Evolutionary conservation across 2,888 invertebrate species (phyloP).

Genomic region (Apodemia hepburni): DNA sequence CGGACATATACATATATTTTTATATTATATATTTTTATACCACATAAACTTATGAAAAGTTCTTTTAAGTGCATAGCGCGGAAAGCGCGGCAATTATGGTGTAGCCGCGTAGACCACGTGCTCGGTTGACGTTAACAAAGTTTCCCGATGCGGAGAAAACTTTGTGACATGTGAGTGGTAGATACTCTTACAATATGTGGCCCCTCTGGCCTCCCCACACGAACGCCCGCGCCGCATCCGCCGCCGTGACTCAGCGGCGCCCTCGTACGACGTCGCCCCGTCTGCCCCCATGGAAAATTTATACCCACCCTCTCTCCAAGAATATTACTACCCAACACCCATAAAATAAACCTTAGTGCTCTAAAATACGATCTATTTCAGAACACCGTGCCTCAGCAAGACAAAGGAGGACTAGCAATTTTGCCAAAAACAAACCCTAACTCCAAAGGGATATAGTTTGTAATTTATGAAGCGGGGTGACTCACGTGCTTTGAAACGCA

Average conservation of each 20-base stretch:
- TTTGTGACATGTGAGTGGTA: slow-evolving; percentile 79
- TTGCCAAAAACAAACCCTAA: slow-evolving; percentile 75
- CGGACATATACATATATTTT: too few relatives aligned
- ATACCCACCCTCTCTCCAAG: slow-evolving; percentile 76
- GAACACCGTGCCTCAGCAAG: slow-evolving; percentile 42
- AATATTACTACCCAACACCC: slow-evolving; percentile 52
- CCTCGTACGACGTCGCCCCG: slow-evolving; percentile 78
- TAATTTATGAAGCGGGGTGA: slow-evolving; percentile 67
- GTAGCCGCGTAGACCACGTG: slow-evolving; percentile 73
- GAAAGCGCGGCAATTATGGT: slow-evolving; percentile 60
- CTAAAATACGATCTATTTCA: slow-evolving; percentile 49
- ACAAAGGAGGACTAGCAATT: slow-evolving; percentile 73
- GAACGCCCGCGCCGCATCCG: slow-evolving; percentile 34
- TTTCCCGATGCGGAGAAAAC: slow-evolving; percentile 78
- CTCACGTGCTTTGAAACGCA: slow-evolving; percentile 71
- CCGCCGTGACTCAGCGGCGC: slow-evolving; percentile 76
- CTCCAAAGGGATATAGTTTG: slow-evolving; percentile 72
- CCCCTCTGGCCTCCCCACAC: slow-evolving; percentile 34
- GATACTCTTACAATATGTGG: slow-evolving; percentile 74
- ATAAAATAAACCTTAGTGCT: slow-evolving; percentile 49
- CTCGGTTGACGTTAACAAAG: slow-evolving; percentile 78
- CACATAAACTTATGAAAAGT: too few relatives aligned
- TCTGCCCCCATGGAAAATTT: slow-evolving; percentile 79
- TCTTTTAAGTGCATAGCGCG: slow-evolving; percentile 34
- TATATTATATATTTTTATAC: too few relatives aligned